These are phyloP conservation scores for Globodera rostochiensis DNA, from an alignment of 1,140 invertebrate genomes.

Conservation along the genomic window DNA sequence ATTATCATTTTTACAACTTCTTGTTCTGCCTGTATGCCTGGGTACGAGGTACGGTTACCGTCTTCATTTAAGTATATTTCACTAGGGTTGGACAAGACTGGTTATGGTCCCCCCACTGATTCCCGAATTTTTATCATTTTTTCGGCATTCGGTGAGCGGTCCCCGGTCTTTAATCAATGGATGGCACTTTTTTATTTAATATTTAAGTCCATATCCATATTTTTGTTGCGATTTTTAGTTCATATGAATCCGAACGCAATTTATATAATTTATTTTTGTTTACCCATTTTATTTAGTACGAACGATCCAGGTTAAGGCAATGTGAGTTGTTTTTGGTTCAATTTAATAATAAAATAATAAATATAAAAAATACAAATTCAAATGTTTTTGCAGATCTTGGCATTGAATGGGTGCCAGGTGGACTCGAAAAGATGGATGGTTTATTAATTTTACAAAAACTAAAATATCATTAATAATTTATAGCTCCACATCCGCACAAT, in stretches of 20 bases:
- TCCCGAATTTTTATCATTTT: no score
- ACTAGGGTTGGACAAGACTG: no score
- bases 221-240: no score
- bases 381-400: conserved; percentile 36
- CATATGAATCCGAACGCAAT: no score
- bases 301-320: conserved; percentile 30
- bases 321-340: background rate
- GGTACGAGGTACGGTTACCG: conserved; percentile 48
- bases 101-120: no score
- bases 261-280: no score
- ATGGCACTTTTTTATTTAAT: no score
- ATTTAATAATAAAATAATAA: background rate
- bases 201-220: no score
- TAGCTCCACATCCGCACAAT: conserved; percentile 39
- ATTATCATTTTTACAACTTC: background rate
- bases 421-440: conserved; percentile 45
- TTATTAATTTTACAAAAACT: conserved; percentile 4
- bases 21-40: conserved; percentile 43
- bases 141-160: no score
- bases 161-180: no score
- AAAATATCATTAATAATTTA: background rate
- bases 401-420: conserved; percentile 47
- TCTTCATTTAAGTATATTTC: no score
- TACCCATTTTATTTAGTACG: background rate
- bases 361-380: background rate